Evolutionary conservation across 2,888 invertebrate species (phyloP).

Genomic region (Zaprionus bogoriensis): DNA sequence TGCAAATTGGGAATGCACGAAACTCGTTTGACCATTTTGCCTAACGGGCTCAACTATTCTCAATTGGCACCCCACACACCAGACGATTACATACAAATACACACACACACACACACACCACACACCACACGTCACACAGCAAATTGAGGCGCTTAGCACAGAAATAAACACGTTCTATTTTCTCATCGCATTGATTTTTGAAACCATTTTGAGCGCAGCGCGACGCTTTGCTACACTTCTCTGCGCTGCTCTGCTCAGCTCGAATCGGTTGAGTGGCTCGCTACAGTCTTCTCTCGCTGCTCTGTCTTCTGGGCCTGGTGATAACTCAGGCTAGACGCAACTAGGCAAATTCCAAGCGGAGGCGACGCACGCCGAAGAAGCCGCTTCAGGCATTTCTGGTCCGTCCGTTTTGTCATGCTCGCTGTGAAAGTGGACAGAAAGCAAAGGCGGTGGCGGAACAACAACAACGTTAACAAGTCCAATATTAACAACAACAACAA

Average conservation of each 20-base stretch:
- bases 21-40: conserved; percentile 67
- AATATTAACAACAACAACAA: conserved; percentile 12
- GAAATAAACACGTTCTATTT: conserved; percentile 77
- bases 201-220: conserved; percentile 71
- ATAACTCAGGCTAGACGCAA: conserved; percentile 60
- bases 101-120: conserved; percentile 20
- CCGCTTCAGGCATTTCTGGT: conserved; percentile 43
- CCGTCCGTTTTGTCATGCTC: conserved; percentile 34
- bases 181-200: conserved; percentile 76
- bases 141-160: conserved; percentile 74
- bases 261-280: conserved; percentile 46
- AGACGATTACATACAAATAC: background rate
- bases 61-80: conserved; percentile 56
- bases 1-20: conserved; percentile 70
- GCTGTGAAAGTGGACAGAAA: conserved; percentile 72
- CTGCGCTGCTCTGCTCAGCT: conserved; percentile 15
- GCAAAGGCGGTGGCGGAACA: conserved; percentile 43
- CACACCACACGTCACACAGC: conserved; percentile 35
- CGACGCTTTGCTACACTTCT: conserved; percentile 51
- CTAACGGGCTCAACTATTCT: conserved; percentile 65
- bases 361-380: conserved; percentile 32
- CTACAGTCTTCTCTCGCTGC: background rate
- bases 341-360: conserved; percentile 64
- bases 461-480: conserved; percentile 20
- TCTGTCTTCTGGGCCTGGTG: conserved; percentile 28